Conservation (phyloP, 2,797 vertebrate species). For the Parauchenoglanis punctatus region DNA sequence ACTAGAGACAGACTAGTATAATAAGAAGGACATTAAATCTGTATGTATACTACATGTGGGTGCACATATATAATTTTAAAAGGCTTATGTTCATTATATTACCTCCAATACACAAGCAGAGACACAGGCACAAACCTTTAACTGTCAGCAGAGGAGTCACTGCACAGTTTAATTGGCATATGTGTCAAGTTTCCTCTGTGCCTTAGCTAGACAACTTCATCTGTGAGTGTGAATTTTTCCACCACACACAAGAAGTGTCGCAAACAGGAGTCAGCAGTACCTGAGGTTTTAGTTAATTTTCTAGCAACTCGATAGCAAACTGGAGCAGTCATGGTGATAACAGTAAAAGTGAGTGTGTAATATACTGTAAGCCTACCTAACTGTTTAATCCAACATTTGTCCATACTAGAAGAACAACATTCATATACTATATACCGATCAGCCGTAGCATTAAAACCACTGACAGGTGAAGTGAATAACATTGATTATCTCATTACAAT, state of each 20-base stretch:
- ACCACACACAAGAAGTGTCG: not conserved
- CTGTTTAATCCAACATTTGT: not conserved
- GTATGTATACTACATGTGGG: not conserved
- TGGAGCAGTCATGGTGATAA: not conserved
- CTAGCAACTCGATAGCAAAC: not conserved
- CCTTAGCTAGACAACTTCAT: not conserved
- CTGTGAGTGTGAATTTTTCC: conserved; percentile 1
- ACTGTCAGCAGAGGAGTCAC: not conserved
- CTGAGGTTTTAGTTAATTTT: not conserved
- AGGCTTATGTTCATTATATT: not conserved
- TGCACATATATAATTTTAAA: not conserved
- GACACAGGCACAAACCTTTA: not conserved
- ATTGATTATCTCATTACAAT: no score
- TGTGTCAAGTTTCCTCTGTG: conserved; percentile 17
- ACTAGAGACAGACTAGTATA: conserved; percentile 57
- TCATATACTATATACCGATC: not conserved
- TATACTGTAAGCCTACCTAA: not conserved
- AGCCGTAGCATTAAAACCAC: no score
- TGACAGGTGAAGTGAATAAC: no score
- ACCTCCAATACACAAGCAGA: not conserved
- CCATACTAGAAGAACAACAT: not conserved
- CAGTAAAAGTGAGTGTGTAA: not conserved
- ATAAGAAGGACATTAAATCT: conserved; percentile 51
- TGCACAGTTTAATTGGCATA: conserved; percentile 19
- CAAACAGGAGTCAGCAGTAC: conserved; percentile 2